phyloP scores from a whole-genome alignment of 2,797 vertebrate genomes.

The Myiothlypis chrysogaster region DNA sequence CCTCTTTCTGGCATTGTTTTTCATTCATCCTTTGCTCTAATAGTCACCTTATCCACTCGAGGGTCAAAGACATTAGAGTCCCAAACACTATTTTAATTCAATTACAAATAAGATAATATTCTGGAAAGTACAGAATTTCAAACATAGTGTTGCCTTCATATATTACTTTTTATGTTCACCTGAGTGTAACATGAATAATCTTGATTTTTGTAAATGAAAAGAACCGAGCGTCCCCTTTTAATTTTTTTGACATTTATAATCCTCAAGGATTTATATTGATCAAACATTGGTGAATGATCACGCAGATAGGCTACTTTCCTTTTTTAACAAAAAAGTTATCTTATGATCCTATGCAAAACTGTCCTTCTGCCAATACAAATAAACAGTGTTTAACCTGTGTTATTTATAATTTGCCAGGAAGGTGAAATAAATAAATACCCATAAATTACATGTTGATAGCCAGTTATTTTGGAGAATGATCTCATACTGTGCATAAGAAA shows the following conservation, averaged over 20 bases:
- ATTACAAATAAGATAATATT: not conserved
- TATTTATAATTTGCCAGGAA: not conserved
- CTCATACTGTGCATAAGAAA: not conserved
- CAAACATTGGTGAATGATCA: not conserved
- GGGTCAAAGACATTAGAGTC: not conserved
- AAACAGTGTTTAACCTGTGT: not conserved
- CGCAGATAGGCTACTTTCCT: not conserved
- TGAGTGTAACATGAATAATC: not conserved
- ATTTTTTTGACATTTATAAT: not conserved
- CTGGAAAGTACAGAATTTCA: not conserved
- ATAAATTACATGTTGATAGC: not conserved
- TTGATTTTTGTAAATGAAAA: not conserved
- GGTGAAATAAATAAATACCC: not conserved
- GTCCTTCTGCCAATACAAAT: not conserved
- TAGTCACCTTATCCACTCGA: not conserved
- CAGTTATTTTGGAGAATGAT: not conserved
- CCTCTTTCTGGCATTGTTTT: not conserved
- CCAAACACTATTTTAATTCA: not conserved
- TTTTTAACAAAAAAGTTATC: not conserved
- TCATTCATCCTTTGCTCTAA: not conserved
- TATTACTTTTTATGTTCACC: not conserved
- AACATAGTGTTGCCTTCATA: not conserved
- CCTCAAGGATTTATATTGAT: not conserved
- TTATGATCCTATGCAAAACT: not conserved
- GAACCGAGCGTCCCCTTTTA: not conserved